phyloP scores from a whole-genome alignment of 2,113 vertebrate genomes.

The Labrus mixtus region DNA sequence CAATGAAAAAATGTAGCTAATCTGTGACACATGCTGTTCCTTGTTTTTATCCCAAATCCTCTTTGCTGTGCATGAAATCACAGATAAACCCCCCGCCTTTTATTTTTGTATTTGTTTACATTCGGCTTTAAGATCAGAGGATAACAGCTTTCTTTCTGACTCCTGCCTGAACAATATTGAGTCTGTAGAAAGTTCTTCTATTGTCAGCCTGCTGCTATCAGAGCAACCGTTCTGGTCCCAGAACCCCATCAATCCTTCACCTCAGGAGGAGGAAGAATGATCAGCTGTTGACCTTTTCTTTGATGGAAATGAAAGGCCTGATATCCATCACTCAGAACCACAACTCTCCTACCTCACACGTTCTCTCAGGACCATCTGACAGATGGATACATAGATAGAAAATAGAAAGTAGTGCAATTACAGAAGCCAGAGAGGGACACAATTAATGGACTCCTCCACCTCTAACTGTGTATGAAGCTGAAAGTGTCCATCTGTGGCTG shows the following conservation, averaged over 20 bases:
- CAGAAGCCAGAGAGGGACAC: neutral
- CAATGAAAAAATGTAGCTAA: neutral
- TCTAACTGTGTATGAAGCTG: neutral
- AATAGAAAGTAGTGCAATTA: neutral
- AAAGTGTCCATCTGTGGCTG: neutral
- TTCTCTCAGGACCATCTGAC: constrained; percentile 44
- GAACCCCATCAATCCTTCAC: constrained; percentile 31
- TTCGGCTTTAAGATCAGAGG: constrained; percentile 51
- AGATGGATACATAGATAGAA: constrained; percentile 55
- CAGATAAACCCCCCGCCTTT: neutral
- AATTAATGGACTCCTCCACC: neutral
- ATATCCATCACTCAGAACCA: constrained; percentile 65
- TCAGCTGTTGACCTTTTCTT: constrained; percentile 78
- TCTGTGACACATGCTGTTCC: neutral
- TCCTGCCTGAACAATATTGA: constrained; percentile 40
- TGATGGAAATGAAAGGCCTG: constrained; percentile 72
- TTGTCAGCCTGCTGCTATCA: constrained; percentile 47
- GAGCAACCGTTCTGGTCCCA: neutral
- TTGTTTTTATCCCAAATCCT: neutral
- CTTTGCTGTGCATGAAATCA: neutral
- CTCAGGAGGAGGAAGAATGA: constrained; percentile 65
- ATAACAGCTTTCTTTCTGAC: constrained; percentile 48
- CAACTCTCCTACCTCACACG: constrained; percentile 47
- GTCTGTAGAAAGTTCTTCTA: constrained; percentile 48
- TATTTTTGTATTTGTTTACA: constrained; percentile 34